Conservation (phyloP, 2,113 vertebrate genomes). For the Pogona vitticeps region DNA sequence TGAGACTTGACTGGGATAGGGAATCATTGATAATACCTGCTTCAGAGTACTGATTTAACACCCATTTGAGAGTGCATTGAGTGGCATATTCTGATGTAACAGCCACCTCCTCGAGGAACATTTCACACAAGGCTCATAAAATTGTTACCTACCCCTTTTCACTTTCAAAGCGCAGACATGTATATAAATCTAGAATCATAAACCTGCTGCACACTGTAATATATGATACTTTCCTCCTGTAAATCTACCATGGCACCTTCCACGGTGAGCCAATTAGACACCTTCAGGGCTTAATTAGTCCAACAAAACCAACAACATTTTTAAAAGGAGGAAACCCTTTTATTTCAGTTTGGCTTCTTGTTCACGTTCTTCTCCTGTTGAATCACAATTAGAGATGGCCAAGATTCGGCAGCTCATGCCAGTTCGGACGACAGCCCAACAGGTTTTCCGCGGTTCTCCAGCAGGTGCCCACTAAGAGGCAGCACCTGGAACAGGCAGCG, state of each 20-base stretch:
- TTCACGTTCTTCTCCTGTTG: not conserved
- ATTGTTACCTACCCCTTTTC: slow-evolving; percentile 20
- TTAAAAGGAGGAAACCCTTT: not conserved
- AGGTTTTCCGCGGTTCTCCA: too few relatives aligned
- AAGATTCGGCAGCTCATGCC: too few relatives aligned
- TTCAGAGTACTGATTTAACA: slow-evolving; percentile 28
- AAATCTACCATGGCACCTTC: not conserved
- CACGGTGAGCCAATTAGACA: slow-evolving; percentile 11
- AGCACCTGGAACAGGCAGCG: too few relatives aligned
- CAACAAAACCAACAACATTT: not conserved
- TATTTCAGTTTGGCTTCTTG: not conserved
- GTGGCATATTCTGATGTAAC: not conserved
- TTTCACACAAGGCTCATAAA: slow-evolving; percentile 35
- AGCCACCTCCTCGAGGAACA: slow-evolving; percentile 30
- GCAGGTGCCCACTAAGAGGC: too few relatives aligned
- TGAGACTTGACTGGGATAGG: not conserved
- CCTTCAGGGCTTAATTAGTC: not conserved
- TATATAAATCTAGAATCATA: slow-evolving; percentile 18
- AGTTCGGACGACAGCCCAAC: too few relatives aligned
- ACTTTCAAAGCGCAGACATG: slow-evolving; percentile 21
- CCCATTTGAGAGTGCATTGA: not conserved
- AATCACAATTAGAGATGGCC: too few relatives aligned
- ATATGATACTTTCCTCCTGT: not conserved
- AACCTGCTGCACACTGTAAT: not conserved
- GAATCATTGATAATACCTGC: slow-evolving; percentile 2